phyloP scores from a whole-genome alignment of 35 echinoderm and acorn worm genomes.

The Diadema setosum region DNA sequence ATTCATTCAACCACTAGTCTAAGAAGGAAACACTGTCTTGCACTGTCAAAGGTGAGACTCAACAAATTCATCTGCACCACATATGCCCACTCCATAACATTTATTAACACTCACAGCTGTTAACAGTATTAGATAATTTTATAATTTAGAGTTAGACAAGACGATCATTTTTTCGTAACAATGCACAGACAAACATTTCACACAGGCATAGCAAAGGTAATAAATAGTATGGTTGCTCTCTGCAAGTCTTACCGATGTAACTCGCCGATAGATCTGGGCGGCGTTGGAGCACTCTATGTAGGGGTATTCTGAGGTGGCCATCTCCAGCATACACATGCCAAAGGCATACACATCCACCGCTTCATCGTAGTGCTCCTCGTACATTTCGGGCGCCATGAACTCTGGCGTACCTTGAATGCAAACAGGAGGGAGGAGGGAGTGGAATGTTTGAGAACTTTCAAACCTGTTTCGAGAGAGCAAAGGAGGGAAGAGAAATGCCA shows the following conservation, averaged over 20 bases:
- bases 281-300: slow-evolving; percentile 92
- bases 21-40: too few species aligned
- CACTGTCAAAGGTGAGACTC: too few species aligned
- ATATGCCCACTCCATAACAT: too few species aligned
- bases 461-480: slow-evolving; percentile 11
- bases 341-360: slow-evolving; percentile 98
- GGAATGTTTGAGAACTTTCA: slow-evolving; percentile 11
- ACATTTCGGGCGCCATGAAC: slow-evolving; percentile 99
- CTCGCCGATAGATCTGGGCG: slow-evolving; percentile 94
- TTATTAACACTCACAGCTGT: too few species aligned
- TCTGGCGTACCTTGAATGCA: slow-evolving; percentile 98
- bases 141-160: too few species aligned
- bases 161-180: too few species aligned
- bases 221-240: too few species aligned
- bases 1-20: too few species aligned
- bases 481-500: slow-evolving; percentile 3
- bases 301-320: slow-evolving; percentile 99
- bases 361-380: slow-evolving; percentile 99
- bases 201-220: too few species aligned
- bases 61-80: too few species aligned
- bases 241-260: slow-evolving; percentile 89
- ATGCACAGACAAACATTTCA: too few species aligned
- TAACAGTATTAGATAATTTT: too few species aligned
- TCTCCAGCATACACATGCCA: slow-evolving; percentile 98
- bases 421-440: slow-evolving; percentile 47